Percentiles rank a stretch among this genome's conserved stretches.
These are phyloP conservation scores for Tauraco erythrolophus DNA, from an alignment of 2,113 vertebrate genomes.

Conservation along the genomic window DNA sequence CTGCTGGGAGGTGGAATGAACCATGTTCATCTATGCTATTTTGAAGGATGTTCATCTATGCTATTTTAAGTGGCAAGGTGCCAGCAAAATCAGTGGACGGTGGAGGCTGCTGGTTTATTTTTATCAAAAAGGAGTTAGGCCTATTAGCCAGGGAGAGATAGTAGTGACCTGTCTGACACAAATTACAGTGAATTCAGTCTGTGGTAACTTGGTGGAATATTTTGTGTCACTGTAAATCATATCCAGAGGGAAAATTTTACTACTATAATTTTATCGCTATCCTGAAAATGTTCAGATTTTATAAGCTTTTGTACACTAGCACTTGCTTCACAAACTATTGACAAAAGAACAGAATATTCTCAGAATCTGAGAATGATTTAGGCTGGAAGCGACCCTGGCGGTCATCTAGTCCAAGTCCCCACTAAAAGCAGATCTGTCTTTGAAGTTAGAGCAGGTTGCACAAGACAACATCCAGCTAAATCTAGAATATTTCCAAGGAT, in stretches of 20 bases:
- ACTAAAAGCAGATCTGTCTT: not conserved
- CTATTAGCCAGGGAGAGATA: not conserved
- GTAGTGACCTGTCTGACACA: not conserved
- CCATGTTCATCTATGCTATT: not conserved
- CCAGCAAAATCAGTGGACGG: not conserved
- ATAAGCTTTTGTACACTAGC: not conserved
- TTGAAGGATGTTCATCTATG: not conserved
- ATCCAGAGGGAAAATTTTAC: not conserved
- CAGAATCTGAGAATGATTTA: conserved; percentile 25
- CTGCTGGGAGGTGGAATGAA: not conserved
- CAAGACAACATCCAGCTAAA: not conserved
- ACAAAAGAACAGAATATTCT: conserved; percentile 16
- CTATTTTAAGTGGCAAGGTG: not conserved
- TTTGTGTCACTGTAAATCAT: not conserved
- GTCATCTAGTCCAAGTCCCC: not conserved
- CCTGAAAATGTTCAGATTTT: not conserved
- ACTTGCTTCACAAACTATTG: not conserved
- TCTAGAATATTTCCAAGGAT: conserved; percentile 7
- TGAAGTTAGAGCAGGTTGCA: conserved; percentile 37
- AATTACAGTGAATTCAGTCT: not conserved
- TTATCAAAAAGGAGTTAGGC: not conserved
- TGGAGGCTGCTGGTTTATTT: not conserved
- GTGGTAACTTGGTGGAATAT: not conserved
- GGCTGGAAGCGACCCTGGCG: not conserved
- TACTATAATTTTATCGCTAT: not conserved